Evolutionary conservation across 2,888 invertebrate genomes (phyloP), one percentile per base, ranked within the genome.

Genomic region (Tholera decimalis): DNA sequence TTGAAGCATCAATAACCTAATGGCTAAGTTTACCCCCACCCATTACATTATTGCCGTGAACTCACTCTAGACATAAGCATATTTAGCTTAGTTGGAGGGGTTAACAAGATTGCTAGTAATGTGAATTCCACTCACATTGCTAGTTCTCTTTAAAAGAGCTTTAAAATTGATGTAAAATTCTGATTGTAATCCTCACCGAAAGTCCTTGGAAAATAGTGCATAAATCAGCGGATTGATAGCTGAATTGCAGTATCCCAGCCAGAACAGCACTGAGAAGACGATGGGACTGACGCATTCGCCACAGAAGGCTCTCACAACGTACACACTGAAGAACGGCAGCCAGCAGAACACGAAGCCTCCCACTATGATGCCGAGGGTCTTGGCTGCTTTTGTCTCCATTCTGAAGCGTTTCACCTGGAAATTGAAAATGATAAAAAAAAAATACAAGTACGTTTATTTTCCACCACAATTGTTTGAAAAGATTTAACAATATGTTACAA

Each of bases 191-290:
- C 3, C 47, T 84, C 41, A 95, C 95, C 95, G 92, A 72, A 99
- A 99, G 94, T 99, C 99, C 91, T 98, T 98, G 54, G 98, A 98
- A 94, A 99, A 99, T 66, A 99, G 96, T 6, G 99, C 99, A 92
- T 99, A 99, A 76, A 99, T 98, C 89, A 98, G 97, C 0, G 99
- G 99, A 91, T 99, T 99, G 80, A 99, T 98, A 5, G 99, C 99
- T 1, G 98, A 98, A 92, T 99, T 99, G 94, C 99, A 98, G 94
- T 99, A 99, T 1, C 99, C 99, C 73, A 99, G 96, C 99, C 99
- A 99, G 94, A 99, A 99, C 22, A 99, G 97, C 30, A 99, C 97
- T 13, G 98, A 98, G 95, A 99, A 99, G 61, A 98, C 96, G 63
- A 98, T 95, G 0, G 97, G 97, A 74, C 98, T 97, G 41, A 99